phyloP scores from a whole-genome alignment of 2,888 invertebrate genomes.

The Synergus laeviventris region DNA sequence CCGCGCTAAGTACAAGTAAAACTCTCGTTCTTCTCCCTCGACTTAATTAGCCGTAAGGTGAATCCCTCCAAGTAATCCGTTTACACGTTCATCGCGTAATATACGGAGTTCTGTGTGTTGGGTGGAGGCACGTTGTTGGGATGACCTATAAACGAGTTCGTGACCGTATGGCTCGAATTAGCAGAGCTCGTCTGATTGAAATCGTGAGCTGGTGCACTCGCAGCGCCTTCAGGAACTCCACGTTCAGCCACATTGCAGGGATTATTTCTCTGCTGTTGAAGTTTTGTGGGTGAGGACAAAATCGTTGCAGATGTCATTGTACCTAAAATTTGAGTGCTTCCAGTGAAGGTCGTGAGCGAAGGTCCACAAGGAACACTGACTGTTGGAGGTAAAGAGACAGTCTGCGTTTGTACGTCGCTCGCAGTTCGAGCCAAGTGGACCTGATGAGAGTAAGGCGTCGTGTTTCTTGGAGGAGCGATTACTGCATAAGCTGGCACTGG shows the following conservation, averaged over 20 bases:
- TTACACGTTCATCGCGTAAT: conserved; percentile 94
- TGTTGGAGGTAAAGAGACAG: conserved; percentile 57
- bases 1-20: conserved; percentile 12
- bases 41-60: conserved; percentile 26
- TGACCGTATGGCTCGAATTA: conserved; percentile 65
- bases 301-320: conserved; percentile 57
- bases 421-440: conserved; percentile 55
- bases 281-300: conserved; percentile 71
- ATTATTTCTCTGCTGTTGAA: conserved; percentile 46
- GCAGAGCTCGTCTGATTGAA: conserved; percentile 57
- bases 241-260: conserved; percentile 77
- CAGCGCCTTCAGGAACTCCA: conserved; percentile 86
- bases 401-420: conserved; percentile 67
- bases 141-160: conserved; percentile 68
- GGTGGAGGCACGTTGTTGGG: conserved; percentile 69
- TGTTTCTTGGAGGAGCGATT: conserved; percentile 57
- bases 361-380: conserved; percentile 45
- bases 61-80: conserved; percentile 39
- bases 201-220: conserved; percentile 84
- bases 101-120: conserved; percentile 77
- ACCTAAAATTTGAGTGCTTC: conserved; percentile 50
- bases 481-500: conserved; percentile 60
- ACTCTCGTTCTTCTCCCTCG: conserved; percentile 37
- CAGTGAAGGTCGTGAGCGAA: conserved; percentile 48
- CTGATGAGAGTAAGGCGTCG: conserved; percentile 60